Evolutionary conservation across 2,797 vertebrate species (phyloP), one percentile per base, ranked within the genome.

Genomic region (Margarornis squamiger): DNA sequence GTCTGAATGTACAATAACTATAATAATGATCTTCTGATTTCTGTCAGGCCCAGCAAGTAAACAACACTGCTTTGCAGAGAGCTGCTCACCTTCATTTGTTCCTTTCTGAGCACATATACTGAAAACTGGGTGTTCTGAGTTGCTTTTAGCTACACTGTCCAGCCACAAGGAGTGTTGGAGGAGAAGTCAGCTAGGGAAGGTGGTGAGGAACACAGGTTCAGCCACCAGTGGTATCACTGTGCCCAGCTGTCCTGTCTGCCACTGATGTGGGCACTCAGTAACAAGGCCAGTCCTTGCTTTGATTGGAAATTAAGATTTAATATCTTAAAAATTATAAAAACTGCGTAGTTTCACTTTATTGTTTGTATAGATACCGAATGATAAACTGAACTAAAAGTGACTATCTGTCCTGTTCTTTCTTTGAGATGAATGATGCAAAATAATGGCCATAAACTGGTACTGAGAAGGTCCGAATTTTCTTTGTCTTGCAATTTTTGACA

Each of bases 211-310:
- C 34, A 30, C 12, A 17, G 12, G 18, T 34, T 57, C 45, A 59
- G 67, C 41, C 13, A 3, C 34, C 43, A 14, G 0, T 3, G 14
- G 26, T 9, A 30, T 38, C 43, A 2, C 29, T 29, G 51, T 59
- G 38, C 34, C n/a, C 71, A 51, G 8, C 23, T 36, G 7, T 46
- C 26, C 73, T 57, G 51, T 19, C 59, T 76, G 63, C 18, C 16
- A 2, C 76, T 34, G n/a, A 14, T 32, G 27, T 8, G 14, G 48
- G 32, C 0, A 1, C 0, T 2, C 38, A 14, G 34, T 48, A 24
- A 13, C 9, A 12, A 65, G 34, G 23, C 21, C 55, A 57, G 1
- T 46, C 34, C 67, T 65, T 17, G 0, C 41, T 75, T 49, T 39
- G 27, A 27, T 70, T 63, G 46, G 52, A 39, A 63, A 43, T 58